Evolutionary conservation across 2,888 invertebrate genomes (phyloP), one percentile per base, ranked within the genome.

Genomic region (Gryllus longicercus): DNA sequence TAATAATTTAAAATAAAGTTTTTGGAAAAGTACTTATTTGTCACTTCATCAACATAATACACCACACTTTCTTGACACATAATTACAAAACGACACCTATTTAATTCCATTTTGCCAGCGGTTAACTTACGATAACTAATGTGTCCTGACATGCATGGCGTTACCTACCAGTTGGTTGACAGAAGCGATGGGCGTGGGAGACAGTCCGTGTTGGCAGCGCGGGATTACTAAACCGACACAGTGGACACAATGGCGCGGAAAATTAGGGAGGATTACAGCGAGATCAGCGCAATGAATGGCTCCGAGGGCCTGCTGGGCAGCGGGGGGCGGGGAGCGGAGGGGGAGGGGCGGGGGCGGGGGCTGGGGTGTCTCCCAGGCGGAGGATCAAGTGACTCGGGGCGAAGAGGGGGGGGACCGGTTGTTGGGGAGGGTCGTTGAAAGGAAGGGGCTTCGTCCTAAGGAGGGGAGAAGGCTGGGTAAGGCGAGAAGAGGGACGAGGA

Each of bases 181-280:
- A 38, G 38, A 38, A 38, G 63, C 16, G 16, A 63, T 63, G n/a
- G 63, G n/a, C 63, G 14, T 63, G 63, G 4, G 63, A 12, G 63
- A 18, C 11, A 63, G 63, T 63, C 63, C 63, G 14, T 18, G 63
- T 63, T n/a, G 16, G 63, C 16, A 63, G 63, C 38, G 1, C 63
- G 4, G 63, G 63, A 63, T 63, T 63, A 63, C 63, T 8, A 63
- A 63, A 63, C n/a, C 14, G 63, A 14, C 63, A 63, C n/a, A 63
- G 63, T n/a, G 63, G n/a, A 63, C 63, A 63, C 63, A 63, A 63
- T 63, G 63, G 63, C 63, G 63, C n/a, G 63, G 63, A 63, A 63
- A 63, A 63, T 63, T 63, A 63, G 63, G n/a, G 63, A 63, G 63
- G 63, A 63, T 63, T 63, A 63, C n/a, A 38, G 63, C 14, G 63